Evolutionary conservation across 2,888 invertebrate species (phyloP), one percentile per base, ranked within the genome.

Genomic region (Patella depressa): DNA sequence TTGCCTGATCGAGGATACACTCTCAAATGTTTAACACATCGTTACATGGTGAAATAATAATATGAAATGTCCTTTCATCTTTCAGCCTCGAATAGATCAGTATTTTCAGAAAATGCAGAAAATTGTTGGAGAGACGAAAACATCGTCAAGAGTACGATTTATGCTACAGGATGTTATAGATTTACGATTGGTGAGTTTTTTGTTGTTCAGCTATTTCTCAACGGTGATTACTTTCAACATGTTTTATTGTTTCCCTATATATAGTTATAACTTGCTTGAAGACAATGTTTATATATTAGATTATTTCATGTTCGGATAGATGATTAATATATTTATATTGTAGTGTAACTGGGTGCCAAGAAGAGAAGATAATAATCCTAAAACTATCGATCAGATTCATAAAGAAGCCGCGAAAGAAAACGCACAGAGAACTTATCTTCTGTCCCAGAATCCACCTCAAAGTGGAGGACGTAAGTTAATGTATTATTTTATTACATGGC

Each of bases 101-200:
- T 92, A 92, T 82, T 92, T 92, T 79, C 78, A 83, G 34, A 87
- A 90, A 78, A 88, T 92, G 88, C 78, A 94, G 84, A 94, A 94
- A 1, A 94, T 97, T 83, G 94, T 95, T 65, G 83, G 88, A 70
- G 93, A 94, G 85, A 93, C 93, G 82, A 93, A 91, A 79, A 90
- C 92, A 5, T 92, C 93, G 12, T 93, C 93, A 19, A 90, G 94
- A 85, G 93, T 94, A 76, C 92, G 94, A 54, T 92, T 93, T 88
- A 96, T 96, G 96, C 93, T 97, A 59, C 95, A 96, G 93, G 98
- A 98, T 93, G 96, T 98, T 0, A 95, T 98, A 80, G 98, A 98
- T 88, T 93, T 98, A 80, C 94, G 96, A 81, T 93, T 81, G 84
- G 91, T 91, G 79, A 85, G 88, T 80, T 45, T 71, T 34, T 57